Evolutionary conservation across 2,888 invertebrate species (phyloP), one percentile per base, ranked within the genome.

Genomic region (Tenthredo scrophulariae): DNA sequence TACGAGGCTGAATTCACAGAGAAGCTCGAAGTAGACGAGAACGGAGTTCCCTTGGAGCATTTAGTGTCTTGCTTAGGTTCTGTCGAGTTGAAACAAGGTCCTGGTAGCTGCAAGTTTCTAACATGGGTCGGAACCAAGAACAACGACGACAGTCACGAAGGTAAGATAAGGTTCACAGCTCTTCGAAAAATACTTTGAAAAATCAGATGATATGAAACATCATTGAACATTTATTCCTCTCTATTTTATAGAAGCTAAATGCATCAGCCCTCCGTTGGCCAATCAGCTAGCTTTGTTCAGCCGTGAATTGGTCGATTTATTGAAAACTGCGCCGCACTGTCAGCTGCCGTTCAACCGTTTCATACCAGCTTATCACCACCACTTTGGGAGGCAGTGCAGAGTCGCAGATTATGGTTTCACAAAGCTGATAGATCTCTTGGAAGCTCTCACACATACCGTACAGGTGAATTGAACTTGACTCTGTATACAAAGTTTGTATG

Each of bases 351-450:
- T 97, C 92, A 96, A 94, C 93, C 97, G 98, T 90, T 97, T 99
- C 88, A 98, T 99, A 90, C 99, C 99, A 2, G 97, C 98, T 1
- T 99, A 99, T 94, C 99, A 99, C 92, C 98, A 98, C 93, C 98
- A 98, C 93, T 99, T 98, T 93, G 98, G 98, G 0, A 95, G 98
- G 50, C 99, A 99, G 93, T 98, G 98, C 92, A 96, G 98, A 84
- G 98, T 99, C 0, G 98, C 98, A 9, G 98, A 98, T 94, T 99
- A 98, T 92, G 99, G 99, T n/a, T 98, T 97, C 91, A 98, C 97
- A 0, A 98, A 98, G 93, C 94, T 99, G 2, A 97, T 98, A 29
- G 98, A 99, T 93, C 94, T 99, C 62, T 96, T 99, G 72, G 97
- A 98, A 89, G 97, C 98, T 4, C 94, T 99, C n/a, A 95, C 97